phyloP scores from a whole-genome alignment of 2,113 vertebrate species.

The Myrmophylax atrothorax region DNA sequence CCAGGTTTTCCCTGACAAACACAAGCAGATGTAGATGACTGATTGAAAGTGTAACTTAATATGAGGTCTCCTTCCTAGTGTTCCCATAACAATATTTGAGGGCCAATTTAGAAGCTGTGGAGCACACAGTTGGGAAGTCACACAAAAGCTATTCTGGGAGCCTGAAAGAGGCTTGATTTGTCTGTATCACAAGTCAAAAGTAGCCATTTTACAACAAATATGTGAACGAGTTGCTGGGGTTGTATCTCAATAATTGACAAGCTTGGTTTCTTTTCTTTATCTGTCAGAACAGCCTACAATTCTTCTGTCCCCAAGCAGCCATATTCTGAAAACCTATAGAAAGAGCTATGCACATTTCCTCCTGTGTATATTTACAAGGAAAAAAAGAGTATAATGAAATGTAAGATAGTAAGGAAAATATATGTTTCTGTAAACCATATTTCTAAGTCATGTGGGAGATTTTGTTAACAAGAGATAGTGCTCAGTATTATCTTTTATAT shows the following conservation, averaged over 20 bases:
- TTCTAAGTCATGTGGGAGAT: neutral
- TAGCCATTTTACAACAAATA: neutral
- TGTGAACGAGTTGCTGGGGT: neutral
- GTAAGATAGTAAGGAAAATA: constrained; percentile 12
- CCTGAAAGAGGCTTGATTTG: neutral
- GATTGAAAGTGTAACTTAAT: neutral
- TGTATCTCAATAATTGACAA: constrained; percentile 13
- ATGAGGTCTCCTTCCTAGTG: neutral
- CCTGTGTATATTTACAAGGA: constrained; percentile 6
- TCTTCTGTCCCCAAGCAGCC: neutral
- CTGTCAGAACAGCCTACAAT: neutral
- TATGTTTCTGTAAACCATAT: neutral
- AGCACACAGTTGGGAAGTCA: neutral
- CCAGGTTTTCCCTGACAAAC: constrained; percentile 2
- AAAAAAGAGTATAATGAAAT: neutral
- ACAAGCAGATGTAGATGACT: neutral
- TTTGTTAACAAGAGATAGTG: neutral
- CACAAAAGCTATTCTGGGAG: neutral
- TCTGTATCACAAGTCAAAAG: neutral
- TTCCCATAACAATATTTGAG: neutral
- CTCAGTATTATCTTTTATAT: neutral
- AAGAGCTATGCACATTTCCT: constrained; percentile 14
- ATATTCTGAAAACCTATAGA: constrained; percentile 33
- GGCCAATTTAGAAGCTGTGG: neutral
- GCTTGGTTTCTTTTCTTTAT: neutral